Base-by-base conservation (phyloP, 2,888 invertebrate genomes). In the Agriopis aurantiaria region DNA sequence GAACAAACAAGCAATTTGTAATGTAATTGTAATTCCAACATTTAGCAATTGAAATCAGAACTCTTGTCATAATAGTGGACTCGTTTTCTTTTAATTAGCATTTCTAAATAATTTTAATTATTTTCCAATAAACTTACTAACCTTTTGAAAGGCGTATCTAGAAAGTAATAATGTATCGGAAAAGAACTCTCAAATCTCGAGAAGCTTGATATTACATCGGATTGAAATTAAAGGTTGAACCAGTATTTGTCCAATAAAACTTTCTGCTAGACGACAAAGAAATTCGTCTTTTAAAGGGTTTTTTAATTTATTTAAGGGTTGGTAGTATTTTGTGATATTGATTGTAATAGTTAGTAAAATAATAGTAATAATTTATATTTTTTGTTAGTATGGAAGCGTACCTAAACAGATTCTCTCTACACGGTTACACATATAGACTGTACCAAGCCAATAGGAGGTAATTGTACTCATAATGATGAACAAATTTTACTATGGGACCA, bases 81-180 rank as follows among this genome's bases (percentile, higher is more conserved):
- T 52, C 23, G 11, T 23, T 48, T 48, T 6, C 48, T 3, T 33
- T 1, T 23, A 2, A 6, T 48, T 10, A n/a, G 48, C 7, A 48
- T 76, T 78, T 78, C 66, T 75, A 70, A 75, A 10, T 11, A 8
- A 43, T 78, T 77, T 77, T 74, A 78, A 71, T 62, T 75, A 75
- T 76, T 81, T 82, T 81, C 78, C 80, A 68, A 73, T 76, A 80
- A 80, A 82, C 80, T 82, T 82, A 81, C 82, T 83, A 82, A 83
- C 80, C 81, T 81, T 85, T 80, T 75, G 63, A 80, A 82, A 80
- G 76, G 77, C 77, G 76, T 73, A 14, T 41, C 41, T 60, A 75
- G 75, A 73, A 78, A 79, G 80, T 82, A 82, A 83, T 83, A 84
- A 78, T 81, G 82, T 82, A 84, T 84, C 78, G 82, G 73, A 81